A percentile compares a stretch with the other conserved stretches of the same genome.
Conservation (phyloP, 2,113 vertebrate species). For the Urocynchramus pylzowi region DNA sequence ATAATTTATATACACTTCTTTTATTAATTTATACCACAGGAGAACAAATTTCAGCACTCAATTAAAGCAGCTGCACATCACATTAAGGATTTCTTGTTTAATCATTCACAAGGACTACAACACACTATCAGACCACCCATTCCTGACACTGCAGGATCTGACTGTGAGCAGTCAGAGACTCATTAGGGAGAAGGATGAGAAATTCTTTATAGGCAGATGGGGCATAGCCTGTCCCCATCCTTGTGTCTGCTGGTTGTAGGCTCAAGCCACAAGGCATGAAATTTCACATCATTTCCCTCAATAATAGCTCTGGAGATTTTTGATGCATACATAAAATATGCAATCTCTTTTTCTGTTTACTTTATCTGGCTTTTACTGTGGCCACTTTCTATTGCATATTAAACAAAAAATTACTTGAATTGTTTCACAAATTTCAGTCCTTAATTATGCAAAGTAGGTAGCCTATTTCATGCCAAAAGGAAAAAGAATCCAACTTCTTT, state of each 20-base stretch:
- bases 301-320: background rate
- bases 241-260: background rate
- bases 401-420: background rate
- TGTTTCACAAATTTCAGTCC: background rate
- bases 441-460: background rate
- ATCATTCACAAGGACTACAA: background rate
- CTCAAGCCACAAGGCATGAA: background rate
- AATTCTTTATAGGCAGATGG: background rate
- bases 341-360: background rate
- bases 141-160: background rate
- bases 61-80: background rate
- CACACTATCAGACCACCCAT: background rate
- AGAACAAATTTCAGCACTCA: background rate
- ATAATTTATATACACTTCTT: background rate
- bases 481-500: background rate
- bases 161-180: background rate
- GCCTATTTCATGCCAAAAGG: background rate
- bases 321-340: background rate
- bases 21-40: constrained; percentile 4
- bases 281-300: background rate
- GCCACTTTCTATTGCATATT: background rate
- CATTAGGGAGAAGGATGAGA: background rate
- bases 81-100: background rate
- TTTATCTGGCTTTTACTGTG: background rate
- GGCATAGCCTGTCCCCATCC: background rate